Percentiles rank a stretch among this genome's conserved stretches.
Conservation (phyloP, 1,140 invertebrate genomes). For the Elymnias hypermnestra region DNA sequence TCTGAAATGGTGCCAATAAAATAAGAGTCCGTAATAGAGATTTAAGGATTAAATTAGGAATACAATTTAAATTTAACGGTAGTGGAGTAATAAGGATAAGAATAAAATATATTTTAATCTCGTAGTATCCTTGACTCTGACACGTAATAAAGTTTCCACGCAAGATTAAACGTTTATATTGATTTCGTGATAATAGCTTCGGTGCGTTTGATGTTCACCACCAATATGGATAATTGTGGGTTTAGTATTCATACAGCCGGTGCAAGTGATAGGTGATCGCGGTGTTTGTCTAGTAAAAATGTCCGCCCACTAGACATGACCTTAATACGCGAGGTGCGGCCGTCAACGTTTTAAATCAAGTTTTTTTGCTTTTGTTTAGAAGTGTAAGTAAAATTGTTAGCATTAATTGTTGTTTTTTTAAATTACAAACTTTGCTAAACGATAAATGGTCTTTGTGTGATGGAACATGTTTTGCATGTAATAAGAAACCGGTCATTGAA, state of each 20-base stretch:
- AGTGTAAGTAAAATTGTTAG: conserved; percentile 12
- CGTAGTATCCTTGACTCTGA: conserved; percentile 22
- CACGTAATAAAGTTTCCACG: conserved; percentile 31
- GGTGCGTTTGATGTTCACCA: conserved; percentile 61
- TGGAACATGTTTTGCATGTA: too few relatives aligned
- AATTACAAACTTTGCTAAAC: conserved; percentile 2
- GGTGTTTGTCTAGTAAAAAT: conserved; percentile 24
- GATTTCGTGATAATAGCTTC: conserved; percentile 58
- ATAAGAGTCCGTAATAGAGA: not conserved
- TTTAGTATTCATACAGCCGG: conserved; percentile 39
- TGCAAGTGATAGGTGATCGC: conserved; percentile 35
- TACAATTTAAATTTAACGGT: not conserved
- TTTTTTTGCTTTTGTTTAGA: conserved; percentile 7
- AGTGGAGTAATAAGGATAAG: conserved; percentile 10
- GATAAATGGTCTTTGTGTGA: not conserved
- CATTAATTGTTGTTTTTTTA: conserved; percentile 8
- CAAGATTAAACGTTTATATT: conserved; percentile 54
- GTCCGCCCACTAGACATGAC: conserved; percentile 33
- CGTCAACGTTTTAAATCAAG: conserved; percentile 20
- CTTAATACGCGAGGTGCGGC: conserved; percentile 30
- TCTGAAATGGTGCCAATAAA: conserved; percentile 1
- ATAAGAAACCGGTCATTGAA: too few relatives aligned
- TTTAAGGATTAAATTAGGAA: conserved; percentile 1
- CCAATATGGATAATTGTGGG: conserved; percentile 73
- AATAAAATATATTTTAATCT: conserved; percentile 17